Evolutionary conservation across 2,888 invertebrate genomes (phyloP).

Genomic region (Elysia crispata): DNA sequence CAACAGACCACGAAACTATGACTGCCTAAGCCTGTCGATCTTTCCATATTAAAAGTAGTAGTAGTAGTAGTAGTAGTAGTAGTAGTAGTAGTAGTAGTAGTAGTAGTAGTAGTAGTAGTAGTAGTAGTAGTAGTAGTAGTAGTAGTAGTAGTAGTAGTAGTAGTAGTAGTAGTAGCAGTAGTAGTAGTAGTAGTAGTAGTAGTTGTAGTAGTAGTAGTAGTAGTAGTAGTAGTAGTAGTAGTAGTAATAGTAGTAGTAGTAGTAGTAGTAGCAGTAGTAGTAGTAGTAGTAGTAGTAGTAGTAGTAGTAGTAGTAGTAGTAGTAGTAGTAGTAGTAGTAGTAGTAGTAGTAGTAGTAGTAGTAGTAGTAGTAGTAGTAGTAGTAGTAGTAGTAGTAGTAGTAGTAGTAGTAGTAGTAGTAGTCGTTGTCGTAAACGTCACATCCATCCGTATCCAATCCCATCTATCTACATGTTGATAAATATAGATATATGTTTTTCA

Average conservation of each 20-base stretch:
- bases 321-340: constrained; percentile 27
- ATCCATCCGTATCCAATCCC: no score
- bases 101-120: constrained; percentile 22
- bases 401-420: constrained; percentile 26
- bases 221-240: constrained; percentile 34
- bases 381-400: constrained; percentile 29
- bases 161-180: constrained; percentile 13
- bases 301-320: constrained; percentile 25
- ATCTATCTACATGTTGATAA: no score
- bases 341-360: constrained; percentile 27
- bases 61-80: constrained; percentile 34
- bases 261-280: constrained; percentile 30
- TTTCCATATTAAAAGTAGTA: constrained; percentile 10
- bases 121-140: constrained; percentile 29
- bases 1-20: no score
- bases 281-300: constrained; percentile 25
- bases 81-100: constrained; percentile 35
- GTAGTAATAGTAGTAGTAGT: constrained; percentile 34
- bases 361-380: constrained; percentile 16
- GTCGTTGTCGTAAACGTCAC: no score
- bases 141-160: constrained; percentile 24
- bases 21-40: background rate
- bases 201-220: constrained; percentile 22
- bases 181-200: constrained; percentile 18
- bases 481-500: no score